Evolutionary conservation across 2,797 vertebrate species (phyloP).

Genomic region (Simalia tracyae): DNA sequence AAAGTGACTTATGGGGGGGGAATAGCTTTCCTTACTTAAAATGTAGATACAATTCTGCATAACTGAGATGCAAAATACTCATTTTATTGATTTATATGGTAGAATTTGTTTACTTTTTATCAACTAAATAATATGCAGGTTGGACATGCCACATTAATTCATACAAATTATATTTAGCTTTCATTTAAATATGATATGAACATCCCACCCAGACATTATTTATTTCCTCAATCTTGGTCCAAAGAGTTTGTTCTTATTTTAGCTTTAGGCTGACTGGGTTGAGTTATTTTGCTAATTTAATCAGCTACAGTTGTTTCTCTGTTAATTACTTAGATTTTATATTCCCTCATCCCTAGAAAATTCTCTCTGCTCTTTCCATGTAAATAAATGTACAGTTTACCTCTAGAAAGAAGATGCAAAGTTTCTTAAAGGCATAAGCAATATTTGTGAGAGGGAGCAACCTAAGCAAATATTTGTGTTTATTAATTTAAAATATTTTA

Average conservation of each 20-base stretch:
- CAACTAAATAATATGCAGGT: background rate
- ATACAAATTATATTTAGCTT: slow-evolving; percentile 6
- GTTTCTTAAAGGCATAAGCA: background rate
- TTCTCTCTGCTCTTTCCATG: slow-evolving; percentile 28
- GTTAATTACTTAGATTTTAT: slow-evolving; percentile 30
- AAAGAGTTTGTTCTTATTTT: slow-evolving; percentile 39
- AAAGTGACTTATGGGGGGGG: background rate
- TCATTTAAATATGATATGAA: slow-evolving; percentile 10
- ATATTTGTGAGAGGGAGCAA: background rate
- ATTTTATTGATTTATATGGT: slow-evolving; percentile 3
- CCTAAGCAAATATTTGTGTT: background rate
- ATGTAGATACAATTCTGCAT: background rate
- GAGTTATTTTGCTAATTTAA: slow-evolving; percentile 54
- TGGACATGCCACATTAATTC: slow-evolving; percentile 1
- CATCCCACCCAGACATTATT: slow-evolving; percentile 14
- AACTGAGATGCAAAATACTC: slow-evolving; percentile 1
- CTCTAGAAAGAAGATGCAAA: background rate
- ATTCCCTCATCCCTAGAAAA: slow-evolving; percentile 41
- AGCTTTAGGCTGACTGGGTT: slow-evolving; percentile 40
- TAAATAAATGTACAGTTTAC: slow-evolving; percentile 2
- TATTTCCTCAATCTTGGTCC: slow-evolving; percentile 47
- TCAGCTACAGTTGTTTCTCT: slow-evolving; percentile 37
- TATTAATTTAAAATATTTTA: background rate
- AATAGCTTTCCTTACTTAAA: slow-evolving; percentile 2
- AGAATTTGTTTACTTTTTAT: background rate